These are phyloP conservation scores for Agrenia bidenticulata DNA, from an alignment of 2,888 invertebrate species.

Conservation along the genomic window DNA sequence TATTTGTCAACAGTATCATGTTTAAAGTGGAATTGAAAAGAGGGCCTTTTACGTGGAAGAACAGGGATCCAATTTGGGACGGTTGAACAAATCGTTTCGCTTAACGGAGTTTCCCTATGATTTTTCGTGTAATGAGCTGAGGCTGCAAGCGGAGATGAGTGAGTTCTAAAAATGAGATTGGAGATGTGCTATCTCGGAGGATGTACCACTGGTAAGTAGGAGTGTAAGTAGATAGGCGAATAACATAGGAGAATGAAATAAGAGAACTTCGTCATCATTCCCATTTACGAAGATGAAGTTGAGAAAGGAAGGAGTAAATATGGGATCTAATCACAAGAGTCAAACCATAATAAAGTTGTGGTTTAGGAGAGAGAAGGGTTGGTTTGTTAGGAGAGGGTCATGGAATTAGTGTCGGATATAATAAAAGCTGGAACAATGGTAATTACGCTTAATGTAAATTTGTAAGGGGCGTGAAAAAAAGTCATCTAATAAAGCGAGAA, in stretches of 20 bases:
- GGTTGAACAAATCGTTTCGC: conserved; percentile 11
- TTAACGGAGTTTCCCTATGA: background rate
- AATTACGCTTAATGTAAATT: conserved; percentile 53
- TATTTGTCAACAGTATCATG: background rate
- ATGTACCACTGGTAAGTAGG: too few relatives aligned
- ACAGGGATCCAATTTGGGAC: conserved; percentile 10
- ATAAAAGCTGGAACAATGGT: conserved; percentile 40
- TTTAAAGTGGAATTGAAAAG: conserved; percentile 6
- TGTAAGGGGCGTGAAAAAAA: conserved; percentile 53
- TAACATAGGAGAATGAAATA: background rate
- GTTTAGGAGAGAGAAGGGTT: conserved; percentile 7
- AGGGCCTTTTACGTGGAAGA: conserved; percentile 4
- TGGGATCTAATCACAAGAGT: conserved; percentile 9
- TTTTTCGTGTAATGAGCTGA: conserved; percentile 1
- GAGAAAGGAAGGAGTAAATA: too few relatives aligned
- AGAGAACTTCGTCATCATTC: conserved; percentile 14
- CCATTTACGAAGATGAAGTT: conserved; percentile 10
- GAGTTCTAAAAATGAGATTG: conserved; percentile 16
- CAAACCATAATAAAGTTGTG: conserved; percentile 12
- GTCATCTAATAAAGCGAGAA: conserved; percentile 52
- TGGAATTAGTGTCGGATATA: background rate
- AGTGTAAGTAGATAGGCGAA: too few relatives aligned
- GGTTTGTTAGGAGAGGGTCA: background rate
- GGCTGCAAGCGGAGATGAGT: background rate
- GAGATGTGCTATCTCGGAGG: background rate